Percentiles rank a stretch among this genome's conserved stretches.
Evolutionary conservation across 2,888 invertebrate genomes (phyloP).

Genomic region (Tetropium fuscum): DNA sequence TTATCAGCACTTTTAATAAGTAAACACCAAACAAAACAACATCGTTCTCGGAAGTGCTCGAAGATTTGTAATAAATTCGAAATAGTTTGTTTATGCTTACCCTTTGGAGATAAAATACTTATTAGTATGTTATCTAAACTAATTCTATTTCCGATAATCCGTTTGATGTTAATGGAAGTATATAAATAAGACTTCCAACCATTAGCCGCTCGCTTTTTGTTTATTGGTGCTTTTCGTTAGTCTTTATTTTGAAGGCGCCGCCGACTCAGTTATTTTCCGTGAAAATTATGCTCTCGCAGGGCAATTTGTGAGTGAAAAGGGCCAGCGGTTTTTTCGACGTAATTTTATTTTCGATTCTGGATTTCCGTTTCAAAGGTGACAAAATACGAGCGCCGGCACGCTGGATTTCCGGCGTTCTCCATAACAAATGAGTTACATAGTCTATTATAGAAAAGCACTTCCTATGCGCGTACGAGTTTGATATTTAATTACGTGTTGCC

Average conservation of each 20-base stretch:
- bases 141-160: slow-evolving; percentile 19
- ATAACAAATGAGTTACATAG: slow-evolving; percentile 52
- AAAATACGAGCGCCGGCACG: slow-evolving; percentile 19
- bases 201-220: slow-evolving; percentile 11
- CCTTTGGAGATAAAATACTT: slow-evolving; percentile 4
- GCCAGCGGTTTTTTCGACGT: neutral
- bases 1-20: neutral
- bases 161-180: slow-evolving; percentile 19
- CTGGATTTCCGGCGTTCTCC: slow-evolving; percentile 48
- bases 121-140: slow-evolving; percentile 21
- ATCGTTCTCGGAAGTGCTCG: neutral
- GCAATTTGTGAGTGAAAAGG: slow-evolving; percentile 4
- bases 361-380: slow-evolving; percentile 27
- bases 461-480: slow-evolving; percentile 18
- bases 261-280: slow-evolving; percentile 5
- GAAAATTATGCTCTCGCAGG: slow-evolving; percentile 2
- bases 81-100: slow-evolving; percentile 1
- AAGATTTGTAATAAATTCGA: slow-evolving; percentile 5
- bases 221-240: neutral
- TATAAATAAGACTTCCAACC: neutral
- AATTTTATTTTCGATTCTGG: slow-evolving; percentile 23
- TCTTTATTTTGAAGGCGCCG: slow-evolving; percentile 3
- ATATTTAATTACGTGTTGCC: slow-evolving; percentile 29
- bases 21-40: neutral
- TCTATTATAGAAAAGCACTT: slow-evolving; percentile 44